Base-by-base conservation (phyloP, 2,888 invertebrate species). In the Philopedon plagiatum region DNA sequence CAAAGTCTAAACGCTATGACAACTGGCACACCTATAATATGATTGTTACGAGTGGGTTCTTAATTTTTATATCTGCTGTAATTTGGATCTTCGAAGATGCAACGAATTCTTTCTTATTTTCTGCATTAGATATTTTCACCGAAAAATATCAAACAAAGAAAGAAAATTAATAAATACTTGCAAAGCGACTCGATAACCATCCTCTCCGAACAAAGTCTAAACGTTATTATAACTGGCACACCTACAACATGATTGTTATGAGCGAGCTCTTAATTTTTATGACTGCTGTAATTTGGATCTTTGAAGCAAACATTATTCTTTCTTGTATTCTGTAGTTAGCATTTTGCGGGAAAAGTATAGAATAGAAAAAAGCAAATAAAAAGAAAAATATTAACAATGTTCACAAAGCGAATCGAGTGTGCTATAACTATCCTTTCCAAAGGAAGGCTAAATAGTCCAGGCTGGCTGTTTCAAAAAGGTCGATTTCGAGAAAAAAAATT, bases 361-460 rank as follows among this genome's bases (percentile, higher is more conserved):
- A n/a, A n/a, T n/a, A n/a, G n/a, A n/a, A n/a, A n/a, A n/a, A n/a
- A n/a, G n/a, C n/a, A n/a, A n/a, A n/a, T n/a, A n/a, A n/a, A n/a
- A n/a, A n/a, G n/a, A n/a, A n/a, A n/a, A n/a, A n/a, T n/a, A n/a
- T n/a, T n/a, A n/a, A n/a, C n/a, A n/a, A 60, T 51, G 60, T 58
- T 67, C 67, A 60, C 67, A 37, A 51, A 49, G 23, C 58, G 58
- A 41, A 39, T 58, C 41, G 21, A n/a, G n/a, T n/a, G n/a, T n/a
- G n/a, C n/a, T n/a, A 61, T 61, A 46, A 46, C 41, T 58, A 58
- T 58, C 23, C 41, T 26, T 13, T 58, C 41, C 21, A 44, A 61
- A 9, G 13, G 46, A 46, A 32, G 46, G 46, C 46, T 32, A 46
- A 61, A 32, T n/a, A n/a, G n/a, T n/a, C n/a, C n/a, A n/a, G n/a